phyloP scores from a whole-genome alignment of 1,140 invertebrate species.

The Hestina assimilis region DNA sequence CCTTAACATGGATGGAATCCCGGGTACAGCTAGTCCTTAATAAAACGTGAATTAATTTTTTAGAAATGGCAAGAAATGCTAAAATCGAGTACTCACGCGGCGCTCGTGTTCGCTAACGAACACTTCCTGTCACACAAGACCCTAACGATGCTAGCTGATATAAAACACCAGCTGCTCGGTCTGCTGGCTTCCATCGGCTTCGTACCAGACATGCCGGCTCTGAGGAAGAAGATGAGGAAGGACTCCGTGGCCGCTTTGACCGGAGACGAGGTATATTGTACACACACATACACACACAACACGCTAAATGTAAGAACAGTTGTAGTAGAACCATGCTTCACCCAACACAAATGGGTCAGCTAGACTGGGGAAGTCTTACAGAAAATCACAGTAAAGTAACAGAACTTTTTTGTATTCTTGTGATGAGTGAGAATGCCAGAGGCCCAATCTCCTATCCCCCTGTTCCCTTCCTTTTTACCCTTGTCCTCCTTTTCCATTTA shows the following conservation, averaged over 20 bases:
- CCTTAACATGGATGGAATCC: too few species aligned
- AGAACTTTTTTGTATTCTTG: too few species aligned
- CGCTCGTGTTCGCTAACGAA: slow-evolving; percentile 84
- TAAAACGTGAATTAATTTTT: slow-evolving; percentile 29
- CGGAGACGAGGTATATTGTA: slow-evolving; percentile 79
- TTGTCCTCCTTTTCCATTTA: too few species aligned
- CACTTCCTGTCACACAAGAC: slow-evolving; percentile 88
- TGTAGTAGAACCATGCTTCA: not conserved
- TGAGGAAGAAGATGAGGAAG: slow-evolving; percentile 78
- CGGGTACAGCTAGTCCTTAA: too few species aligned
- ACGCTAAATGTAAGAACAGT: not conserved
- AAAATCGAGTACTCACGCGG: slow-evolving; percentile 80
- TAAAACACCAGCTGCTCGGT: slow-evolving; percentile 91
- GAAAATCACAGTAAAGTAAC: too few species aligned
- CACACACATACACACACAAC: too few species aligned
- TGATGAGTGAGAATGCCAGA: too few species aligned
- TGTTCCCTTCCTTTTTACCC: too few species aligned
- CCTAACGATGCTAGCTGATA: slow-evolving; percentile 85
- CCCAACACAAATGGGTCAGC: not conserved
- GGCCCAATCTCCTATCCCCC: too few species aligned
- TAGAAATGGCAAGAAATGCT: slow-evolving; percentile 86
- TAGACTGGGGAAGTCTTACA: too few species aligned
- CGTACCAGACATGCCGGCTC: slow-evolving; percentile 79
- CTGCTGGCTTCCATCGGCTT: slow-evolving; percentile 90
- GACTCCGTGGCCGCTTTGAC: slow-evolving; percentile 85